Evolutionary conservation across 2,113 vertebrate genomes (phyloP).

Genomic region (Tetrax tetrax): DNA sequence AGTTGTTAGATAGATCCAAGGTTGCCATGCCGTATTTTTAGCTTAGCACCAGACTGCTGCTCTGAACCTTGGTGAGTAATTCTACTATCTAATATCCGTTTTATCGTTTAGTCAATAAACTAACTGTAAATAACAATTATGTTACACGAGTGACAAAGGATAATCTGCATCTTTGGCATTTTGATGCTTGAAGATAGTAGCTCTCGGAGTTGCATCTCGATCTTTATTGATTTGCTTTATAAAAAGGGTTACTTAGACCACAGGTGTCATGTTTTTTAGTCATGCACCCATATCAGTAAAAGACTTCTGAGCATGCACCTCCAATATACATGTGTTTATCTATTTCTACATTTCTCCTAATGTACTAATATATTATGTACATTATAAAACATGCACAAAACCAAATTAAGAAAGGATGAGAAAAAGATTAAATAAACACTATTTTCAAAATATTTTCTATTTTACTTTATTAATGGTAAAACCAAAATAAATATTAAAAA

Average conservation of each 20-base stretch:
- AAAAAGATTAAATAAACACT: background rate
- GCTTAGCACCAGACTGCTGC: background rate
- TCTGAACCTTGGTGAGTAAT: background rate
- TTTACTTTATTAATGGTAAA: background rate
- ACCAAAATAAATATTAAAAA: background rate
- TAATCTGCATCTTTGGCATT: background rate
- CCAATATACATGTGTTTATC: background rate
- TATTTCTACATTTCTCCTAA: background rate
- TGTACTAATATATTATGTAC: background rate
- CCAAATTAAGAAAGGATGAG: background rate
- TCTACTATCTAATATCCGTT: background rate
- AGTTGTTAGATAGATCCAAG: background rate
- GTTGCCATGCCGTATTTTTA: background rate
- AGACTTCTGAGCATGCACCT: background rate
- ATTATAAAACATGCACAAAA: background rate
- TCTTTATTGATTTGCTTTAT: background rate
- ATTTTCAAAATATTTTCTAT: background rate
- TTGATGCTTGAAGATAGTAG: background rate
- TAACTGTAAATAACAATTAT: background rate
- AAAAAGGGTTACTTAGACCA: background rate
- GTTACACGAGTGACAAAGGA: background rate
- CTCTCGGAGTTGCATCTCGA: background rate
- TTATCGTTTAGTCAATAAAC: background rate
- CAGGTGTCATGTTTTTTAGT: background rate
- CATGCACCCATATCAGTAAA: background rate